These are phyloP conservation scores for Cistogaster globosa DNA, from an alignment of 2,888 invertebrate genomes.

Conservation along the genomic window DNA sequence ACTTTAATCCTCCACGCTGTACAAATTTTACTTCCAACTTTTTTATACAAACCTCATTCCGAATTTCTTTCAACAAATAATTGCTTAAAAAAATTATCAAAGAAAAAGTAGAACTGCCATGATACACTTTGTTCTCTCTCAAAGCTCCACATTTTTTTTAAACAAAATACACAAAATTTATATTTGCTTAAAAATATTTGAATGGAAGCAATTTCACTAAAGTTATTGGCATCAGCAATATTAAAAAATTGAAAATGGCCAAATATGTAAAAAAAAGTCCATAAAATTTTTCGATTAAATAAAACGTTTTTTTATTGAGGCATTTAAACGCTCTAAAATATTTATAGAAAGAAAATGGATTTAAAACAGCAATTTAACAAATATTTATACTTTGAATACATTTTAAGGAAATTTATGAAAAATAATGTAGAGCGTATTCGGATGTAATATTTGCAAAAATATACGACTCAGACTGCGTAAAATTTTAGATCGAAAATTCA, in stretches of 20 bases:
- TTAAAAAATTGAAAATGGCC: conserved; percentile 9
- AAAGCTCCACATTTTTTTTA: conserved; percentile 8
- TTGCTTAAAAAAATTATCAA: background rate
- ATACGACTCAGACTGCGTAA: no score
- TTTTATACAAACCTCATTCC: no score
- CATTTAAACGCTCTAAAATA: background rate
- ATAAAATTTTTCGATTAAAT: background rate
- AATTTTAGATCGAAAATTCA: no score
- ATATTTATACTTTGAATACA: background rate
- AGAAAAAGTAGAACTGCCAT: conserved; percentile 8
- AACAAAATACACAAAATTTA: background rate
- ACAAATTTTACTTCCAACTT: no score
- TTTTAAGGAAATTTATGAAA: no score
- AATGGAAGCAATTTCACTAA: conserved; percentile 42
- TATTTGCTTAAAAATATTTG: conserved; percentile 43
- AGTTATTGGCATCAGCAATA: conserved; percentile 6
- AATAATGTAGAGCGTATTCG: no score
- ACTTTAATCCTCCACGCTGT: no score
- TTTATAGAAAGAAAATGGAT: background rate
- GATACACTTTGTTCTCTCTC: background rate
- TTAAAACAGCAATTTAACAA: background rate
- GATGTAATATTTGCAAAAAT: no score
- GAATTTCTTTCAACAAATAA: background rate
- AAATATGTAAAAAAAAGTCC: conserved; percentile 22
- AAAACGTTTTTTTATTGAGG: conserved; percentile 9